Conservation (phyloP, 1,140 invertebrate species). For the Drosophila ambigua region DNA sequence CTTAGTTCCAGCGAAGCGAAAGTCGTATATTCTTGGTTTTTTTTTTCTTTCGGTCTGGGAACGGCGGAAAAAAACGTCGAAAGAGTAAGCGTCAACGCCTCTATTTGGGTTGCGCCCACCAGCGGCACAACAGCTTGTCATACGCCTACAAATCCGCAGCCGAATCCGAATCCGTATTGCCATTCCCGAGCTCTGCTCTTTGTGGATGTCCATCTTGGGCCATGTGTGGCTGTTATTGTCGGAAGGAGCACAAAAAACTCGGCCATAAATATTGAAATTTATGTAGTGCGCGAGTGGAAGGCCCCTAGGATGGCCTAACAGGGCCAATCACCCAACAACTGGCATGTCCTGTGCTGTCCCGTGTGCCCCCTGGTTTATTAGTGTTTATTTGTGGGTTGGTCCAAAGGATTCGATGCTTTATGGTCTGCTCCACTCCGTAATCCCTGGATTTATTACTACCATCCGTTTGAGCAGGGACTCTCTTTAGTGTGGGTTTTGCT, state of each 20-base stretch:
- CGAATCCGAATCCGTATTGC: conserved; percentile 2
- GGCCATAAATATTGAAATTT: conserved; percentile 78
- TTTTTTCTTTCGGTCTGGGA: conserved; percentile 26
- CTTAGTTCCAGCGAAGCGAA: conserved; percentile 68
- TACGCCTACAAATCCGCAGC: conserved; percentile 61
- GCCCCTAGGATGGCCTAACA: conserved; percentile 36
- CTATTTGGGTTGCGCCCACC: conserved; percentile 74
- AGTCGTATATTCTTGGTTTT: conserved; percentile 36
- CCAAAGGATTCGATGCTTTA: conserved; percentile 58
- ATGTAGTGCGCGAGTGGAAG: conserved; percentile 70
- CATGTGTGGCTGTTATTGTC: conserved; percentile 37
- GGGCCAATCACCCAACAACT: conserved; percentile 49
- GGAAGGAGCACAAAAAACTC: conserved; percentile 45
- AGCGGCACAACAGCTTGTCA: conserved; percentile 52
- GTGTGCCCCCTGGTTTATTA: conserved; percentile 54
- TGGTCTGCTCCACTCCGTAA: conserved; percentile 14
- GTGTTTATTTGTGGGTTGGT: conserved; percentile 70
- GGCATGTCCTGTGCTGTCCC: conserved; percentile 16
- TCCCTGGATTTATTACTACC: conserved; percentile 32
- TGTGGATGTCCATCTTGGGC: conserved; percentile 47
- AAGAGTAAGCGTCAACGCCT: conserved; percentile 63
- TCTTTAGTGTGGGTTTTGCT: background rate
- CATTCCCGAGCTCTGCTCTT: conserved; percentile 11
- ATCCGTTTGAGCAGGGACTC: too few relatives aligned
- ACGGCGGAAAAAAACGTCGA: background rate